A percentile compares a stretch with the other conserved stretches of the same genome.
Conservation (phyloP, 2,797 vertebrate genomes). For the Jordanella pulchra region DNA sequence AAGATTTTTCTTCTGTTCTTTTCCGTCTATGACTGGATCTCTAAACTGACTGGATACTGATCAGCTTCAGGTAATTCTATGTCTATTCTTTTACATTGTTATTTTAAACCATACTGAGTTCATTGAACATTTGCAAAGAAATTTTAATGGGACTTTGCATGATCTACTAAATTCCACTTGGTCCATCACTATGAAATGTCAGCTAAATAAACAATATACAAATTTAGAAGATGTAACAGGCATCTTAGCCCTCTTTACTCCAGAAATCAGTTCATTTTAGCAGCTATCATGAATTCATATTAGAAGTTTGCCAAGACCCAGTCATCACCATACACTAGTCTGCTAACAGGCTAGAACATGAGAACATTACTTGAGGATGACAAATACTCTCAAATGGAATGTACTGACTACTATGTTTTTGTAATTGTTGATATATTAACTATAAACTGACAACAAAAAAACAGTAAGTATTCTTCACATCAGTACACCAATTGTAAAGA, state of each 20-base stretch:
- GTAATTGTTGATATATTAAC: too few relatives aligned
- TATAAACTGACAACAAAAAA: too few relatives aligned
- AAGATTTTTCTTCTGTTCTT: conserved; percentile 14
- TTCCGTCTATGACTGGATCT: conserved; percentile 11
- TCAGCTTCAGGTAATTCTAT: conserved; percentile 86
- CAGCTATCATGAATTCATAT: neutral
- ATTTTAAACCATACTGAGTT: neutral
- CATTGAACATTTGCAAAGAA: neutral
- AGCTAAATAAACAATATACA: neutral
- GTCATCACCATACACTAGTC: neutral
- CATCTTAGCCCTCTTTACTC: neutral
- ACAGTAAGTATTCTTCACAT: too few relatives aligned
- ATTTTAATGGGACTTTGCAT: too few relatives aligned
- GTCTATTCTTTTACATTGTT: neutral
- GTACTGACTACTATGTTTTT: too few relatives aligned
- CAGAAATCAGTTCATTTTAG: neutral
- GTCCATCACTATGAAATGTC: neutral
- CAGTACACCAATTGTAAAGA: too few relatives aligned
- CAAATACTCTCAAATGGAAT: too few relatives aligned
- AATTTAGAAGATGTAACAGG: neutral
- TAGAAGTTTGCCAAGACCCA: neutral
- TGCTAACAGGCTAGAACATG: too few relatives aligned
- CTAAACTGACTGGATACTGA: conserved; percentile 44
- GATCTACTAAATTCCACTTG: neutral
- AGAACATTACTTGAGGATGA: too few relatives aligned